These are phyloP conservation scores for Rhynchotus rufescens DNA, from an alignment of 2,797 vertebrate genomes.

Conservation along the genomic window DNA sequence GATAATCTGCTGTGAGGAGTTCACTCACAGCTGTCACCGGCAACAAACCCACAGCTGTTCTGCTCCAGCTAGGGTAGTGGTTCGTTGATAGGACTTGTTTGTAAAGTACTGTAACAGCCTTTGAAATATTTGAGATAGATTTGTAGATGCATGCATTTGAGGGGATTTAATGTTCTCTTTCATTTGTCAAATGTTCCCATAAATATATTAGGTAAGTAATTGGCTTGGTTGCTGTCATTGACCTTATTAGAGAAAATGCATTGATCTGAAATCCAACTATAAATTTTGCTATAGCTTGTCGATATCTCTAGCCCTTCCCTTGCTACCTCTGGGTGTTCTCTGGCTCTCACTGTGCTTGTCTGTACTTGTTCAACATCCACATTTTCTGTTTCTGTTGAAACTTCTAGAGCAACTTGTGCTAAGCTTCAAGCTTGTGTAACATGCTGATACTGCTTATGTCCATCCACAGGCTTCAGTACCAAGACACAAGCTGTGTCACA, in stretches of 20 bases:
- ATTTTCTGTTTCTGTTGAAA: neutral
- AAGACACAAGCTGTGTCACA: neutral
- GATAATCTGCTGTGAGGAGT: slow-evolving; percentile 21
- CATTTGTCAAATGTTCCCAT: neutral
- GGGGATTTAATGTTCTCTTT: neutral
- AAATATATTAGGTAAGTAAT: neutral
- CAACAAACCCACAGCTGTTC: slow-evolving; percentile 39
- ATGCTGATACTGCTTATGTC: neutral
- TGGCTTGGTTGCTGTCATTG: neutral
- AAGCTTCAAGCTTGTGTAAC: neutral
- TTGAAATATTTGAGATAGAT: neutral
- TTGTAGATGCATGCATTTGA: neutral
- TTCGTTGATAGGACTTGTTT: neutral
- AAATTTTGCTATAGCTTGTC: neutral
- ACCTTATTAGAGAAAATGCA: neutral
- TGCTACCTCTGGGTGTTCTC: neutral
- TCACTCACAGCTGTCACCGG: neutral
- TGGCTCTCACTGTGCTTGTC: neutral
- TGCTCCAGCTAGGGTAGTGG: neutral
- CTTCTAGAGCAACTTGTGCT: neutral
- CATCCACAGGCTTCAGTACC: neutral
- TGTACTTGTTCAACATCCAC: neutral
- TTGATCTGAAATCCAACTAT: neutral
- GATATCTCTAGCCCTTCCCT: neutral
- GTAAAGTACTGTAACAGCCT: neutral